phyloP scores from a whole-genome alignment of 2,113 vertebrate genomes.

The Bombycilla garrulus region DNA sequence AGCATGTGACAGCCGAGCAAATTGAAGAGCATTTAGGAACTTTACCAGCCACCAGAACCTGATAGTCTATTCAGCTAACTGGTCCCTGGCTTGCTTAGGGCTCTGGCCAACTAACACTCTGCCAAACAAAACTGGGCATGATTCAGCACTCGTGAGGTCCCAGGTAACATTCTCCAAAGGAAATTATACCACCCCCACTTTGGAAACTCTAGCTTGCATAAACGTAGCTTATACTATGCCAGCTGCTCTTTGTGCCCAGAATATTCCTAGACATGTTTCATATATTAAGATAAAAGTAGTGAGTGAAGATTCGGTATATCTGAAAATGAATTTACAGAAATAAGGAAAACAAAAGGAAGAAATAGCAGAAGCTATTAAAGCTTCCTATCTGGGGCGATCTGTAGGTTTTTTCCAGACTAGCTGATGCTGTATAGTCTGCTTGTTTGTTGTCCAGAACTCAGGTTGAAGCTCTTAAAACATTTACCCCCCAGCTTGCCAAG shows the following conservation, averaged over 20 bases:
- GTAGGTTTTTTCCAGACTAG: background rate
- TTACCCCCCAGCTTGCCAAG: background rate
- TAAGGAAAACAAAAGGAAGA: background rate
- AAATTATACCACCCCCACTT: background rate
- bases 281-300: background rate
- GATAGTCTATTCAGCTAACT: background rate
- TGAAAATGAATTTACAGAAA: background rate
- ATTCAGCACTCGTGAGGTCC: background rate
- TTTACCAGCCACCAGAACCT: background rate
- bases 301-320: background rate
- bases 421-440: background rate
- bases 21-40: background rate
- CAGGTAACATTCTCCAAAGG: background rate
- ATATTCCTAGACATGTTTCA: background rate
- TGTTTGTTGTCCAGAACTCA: background rate
- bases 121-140: background rate
- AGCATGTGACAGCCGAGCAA: background rate
- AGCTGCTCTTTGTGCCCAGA: background rate
- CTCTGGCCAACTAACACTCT: background rate
- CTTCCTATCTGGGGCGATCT: background rate
- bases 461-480: background rate
- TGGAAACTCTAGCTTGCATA: background rate
- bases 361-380: background rate
- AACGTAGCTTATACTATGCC: background rate
- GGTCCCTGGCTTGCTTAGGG: background rate